Evolutionary conservation across 2,797 vertebrate species (phyloP), one percentile per base, ranked within the genome.

Genomic region (Bovichtus variegatus): DNA sequence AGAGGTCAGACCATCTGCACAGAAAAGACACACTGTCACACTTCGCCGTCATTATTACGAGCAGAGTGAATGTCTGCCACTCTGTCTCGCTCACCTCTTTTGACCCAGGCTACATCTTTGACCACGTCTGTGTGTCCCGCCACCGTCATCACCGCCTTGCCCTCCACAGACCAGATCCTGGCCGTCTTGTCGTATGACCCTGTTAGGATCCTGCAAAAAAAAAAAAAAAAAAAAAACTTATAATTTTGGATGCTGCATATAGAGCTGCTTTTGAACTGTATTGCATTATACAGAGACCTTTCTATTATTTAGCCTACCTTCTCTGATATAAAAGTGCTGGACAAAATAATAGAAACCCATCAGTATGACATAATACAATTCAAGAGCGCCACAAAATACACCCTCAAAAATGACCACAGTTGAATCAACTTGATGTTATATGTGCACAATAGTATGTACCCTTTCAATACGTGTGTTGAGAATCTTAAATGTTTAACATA

Each of bases 91-190:
- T 93, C 65, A 98, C 98, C 97, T 96, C 96, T 97, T 84, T 97
- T 99, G 43, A 98, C 94, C 98, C 98, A 99, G 0, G 97, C 95
- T 36, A 98, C 97, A 62, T 99, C 97, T 94, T 99, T 99, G 46
- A 99, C 97, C 38, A 97, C 98, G 5, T 99, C 98, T 9, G 95
- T 94, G 84, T 99, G 98, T 76, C 97, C 98, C 1, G 95, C 95
- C 86, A 98, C 74, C 0, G 96, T 98, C 90, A 95, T 93, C 82
- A 98, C 89, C 0, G 96, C 92, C 85, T 98, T 98, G 46, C 98
- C 98, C 90, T 98, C 97, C 62, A 94, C 87, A 15, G 98, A 97
- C 97, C 97, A 99, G 86, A 99, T 97, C 75, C 94, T 95, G 73
- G 97, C 96, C 0, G 97, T 98, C 84, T 99, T 99, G 91, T 99